phyloP scores from a whole-genome alignment of 2,113 vertebrate genomes.

The Sinocyclocheilus maitianheensis region DNA sequence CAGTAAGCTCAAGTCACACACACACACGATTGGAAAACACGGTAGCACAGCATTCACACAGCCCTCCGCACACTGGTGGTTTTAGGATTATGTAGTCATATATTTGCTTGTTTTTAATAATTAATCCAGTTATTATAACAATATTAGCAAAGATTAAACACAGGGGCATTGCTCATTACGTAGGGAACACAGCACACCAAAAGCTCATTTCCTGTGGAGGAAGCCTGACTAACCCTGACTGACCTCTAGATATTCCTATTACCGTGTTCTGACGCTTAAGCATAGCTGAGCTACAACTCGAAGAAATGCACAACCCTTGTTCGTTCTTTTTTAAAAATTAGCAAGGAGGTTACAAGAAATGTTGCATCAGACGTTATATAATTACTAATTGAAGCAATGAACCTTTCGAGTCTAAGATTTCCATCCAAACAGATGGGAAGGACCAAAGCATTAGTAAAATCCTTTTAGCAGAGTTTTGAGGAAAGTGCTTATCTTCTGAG shows the following conservation, averaged over 20 bases:
- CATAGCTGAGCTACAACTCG: conserved; percentile 72
- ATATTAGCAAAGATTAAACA: conserved; percentile 84
- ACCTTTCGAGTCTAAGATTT: conserved; percentile 39
- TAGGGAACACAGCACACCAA: conserved; percentile 79
- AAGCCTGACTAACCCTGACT: conserved; percentile 77
- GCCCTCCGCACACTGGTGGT: conserved; percentile 64
- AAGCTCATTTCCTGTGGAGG: conserved; percentile 83
- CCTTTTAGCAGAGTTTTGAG: conserved; percentile 44
- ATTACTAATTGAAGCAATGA: conserved; percentile 54
- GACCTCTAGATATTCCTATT: conserved; percentile 81
- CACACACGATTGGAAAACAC: conserved; percentile 18
- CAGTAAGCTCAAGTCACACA: conserved; percentile 15
- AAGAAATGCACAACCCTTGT: conserved; percentile 66
- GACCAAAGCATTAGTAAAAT: conserved; percentile 49
- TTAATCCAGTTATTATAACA: conserved; percentile 83
- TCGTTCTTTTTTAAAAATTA: conserved; percentile 63
- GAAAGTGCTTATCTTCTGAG: conserved; percentile 54
- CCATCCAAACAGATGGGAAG: conserved; percentile 46
- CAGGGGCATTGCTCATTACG: conserved; percentile 79
- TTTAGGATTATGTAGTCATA: conserved; percentile 64
- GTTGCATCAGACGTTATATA: conserved; percentile 60
- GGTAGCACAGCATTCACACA: conserved; percentile 50
- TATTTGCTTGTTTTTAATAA: conserved; percentile 83
- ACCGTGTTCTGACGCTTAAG: conserved; percentile 77
- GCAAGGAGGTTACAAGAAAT: conserved; percentile 63